phyloP scores from a whole-genome alignment of 1,140 invertebrate genomes.

The Anagrus nilaparvatae region DNA sequence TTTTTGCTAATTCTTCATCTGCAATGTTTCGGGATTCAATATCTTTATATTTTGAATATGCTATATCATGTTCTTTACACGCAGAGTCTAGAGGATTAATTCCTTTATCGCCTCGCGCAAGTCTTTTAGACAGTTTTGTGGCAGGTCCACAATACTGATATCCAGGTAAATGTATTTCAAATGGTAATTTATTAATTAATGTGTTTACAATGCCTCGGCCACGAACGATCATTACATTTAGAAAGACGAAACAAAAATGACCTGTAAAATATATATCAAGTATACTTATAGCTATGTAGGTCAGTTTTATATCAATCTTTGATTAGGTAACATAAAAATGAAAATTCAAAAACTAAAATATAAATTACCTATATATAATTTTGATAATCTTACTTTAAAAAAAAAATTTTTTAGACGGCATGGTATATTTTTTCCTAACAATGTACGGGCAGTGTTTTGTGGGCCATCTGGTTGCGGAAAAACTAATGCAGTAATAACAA shows the following conservation, averaged over 20 bases:
- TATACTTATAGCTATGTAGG: too few relatives aligned
- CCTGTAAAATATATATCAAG: too few relatives aligned
- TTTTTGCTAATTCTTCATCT: slow-evolving; percentile 13
- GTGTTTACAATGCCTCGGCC: too few relatives aligned
- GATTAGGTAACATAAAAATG: too few relatives aligned
- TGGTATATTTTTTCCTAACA: slow-evolving; percentile 15
- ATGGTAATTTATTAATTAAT: slow-evolving; percentile 3
- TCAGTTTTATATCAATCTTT: too few relatives aligned
- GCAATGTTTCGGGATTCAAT: slow-evolving; percentile 14
- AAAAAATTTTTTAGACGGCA: too few relatives aligned
- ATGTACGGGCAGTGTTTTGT: slow-evolving; percentile 16
- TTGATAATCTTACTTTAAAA: too few relatives aligned
- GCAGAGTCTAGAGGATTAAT: slow-evolving; percentile 24
- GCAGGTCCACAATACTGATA: slow-evolving; percentile 18
- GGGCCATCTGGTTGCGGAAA: slow-evolving; percentile 20
- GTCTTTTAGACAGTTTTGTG: slow-evolving; percentile 20
- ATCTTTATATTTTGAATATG: slow-evolving; percentile 1
- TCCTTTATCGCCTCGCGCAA: slow-evolving; percentile 18
- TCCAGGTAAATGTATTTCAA: not conserved
- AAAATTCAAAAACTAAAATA: too few relatives aligned
- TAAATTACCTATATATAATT: slow-evolving; percentile 7
- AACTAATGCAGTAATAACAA: slow-evolving; percentile 17
- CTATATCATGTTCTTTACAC: slow-evolving; percentile 19
- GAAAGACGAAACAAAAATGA: not conserved
- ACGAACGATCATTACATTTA: not conserved